phyloP scores from a whole-genome alignment of 2,888 invertebrate species.

The Cheilosia urbana region DNA sequence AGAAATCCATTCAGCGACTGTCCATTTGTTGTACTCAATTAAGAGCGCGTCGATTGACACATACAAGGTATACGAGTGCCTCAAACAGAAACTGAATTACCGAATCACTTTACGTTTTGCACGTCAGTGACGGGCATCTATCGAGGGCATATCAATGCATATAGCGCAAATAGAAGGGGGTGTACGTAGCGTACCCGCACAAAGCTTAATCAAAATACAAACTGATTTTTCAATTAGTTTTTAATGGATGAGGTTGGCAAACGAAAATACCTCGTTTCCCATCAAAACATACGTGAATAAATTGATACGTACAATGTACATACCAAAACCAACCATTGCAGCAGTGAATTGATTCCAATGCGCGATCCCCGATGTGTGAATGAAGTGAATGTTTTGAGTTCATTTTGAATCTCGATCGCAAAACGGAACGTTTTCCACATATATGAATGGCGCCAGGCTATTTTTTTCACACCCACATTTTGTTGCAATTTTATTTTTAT shows the following conservation, averaged over 20 bases:
- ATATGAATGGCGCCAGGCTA: constrained; percentile 73
- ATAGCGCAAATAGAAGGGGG: background rate
- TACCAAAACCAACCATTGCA: background rate
- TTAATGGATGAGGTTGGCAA: constrained; percentile 68
- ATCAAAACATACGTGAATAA: constrained; percentile 64
- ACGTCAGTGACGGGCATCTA: constrained; percentile 19
- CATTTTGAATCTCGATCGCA: constrained; percentile 65
- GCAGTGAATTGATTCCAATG: constrained; percentile 54
- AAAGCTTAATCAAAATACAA: constrained; percentile 67
- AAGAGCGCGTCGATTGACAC: constrained; percentile 48
- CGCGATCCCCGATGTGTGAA: constrained; percentile 34
- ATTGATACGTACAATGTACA: constrained; percentile 43
- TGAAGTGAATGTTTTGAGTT: constrained; percentile 70
- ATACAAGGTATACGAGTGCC: constrained; percentile 8
- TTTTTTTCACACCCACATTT: constrained; percentile 71
- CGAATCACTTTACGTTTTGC: constrained; percentile 31
- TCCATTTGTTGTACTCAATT: constrained; percentile 61
- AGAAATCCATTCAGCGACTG: constrained; percentile 36
- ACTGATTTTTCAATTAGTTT: constrained; percentile 71
- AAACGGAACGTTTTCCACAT: constrained; percentile 65
- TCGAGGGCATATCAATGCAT: constrained; percentile 1
- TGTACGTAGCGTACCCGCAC: constrained; percentile 2
- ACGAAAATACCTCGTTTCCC: constrained; percentile 66
- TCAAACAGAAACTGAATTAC: constrained; percentile 16
- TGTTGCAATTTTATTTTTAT: constrained; percentile 57